Evolutionary conservation across 2,113 vertebrate species (phyloP).

Genomic region (Catharus fuscescens): DNA sequence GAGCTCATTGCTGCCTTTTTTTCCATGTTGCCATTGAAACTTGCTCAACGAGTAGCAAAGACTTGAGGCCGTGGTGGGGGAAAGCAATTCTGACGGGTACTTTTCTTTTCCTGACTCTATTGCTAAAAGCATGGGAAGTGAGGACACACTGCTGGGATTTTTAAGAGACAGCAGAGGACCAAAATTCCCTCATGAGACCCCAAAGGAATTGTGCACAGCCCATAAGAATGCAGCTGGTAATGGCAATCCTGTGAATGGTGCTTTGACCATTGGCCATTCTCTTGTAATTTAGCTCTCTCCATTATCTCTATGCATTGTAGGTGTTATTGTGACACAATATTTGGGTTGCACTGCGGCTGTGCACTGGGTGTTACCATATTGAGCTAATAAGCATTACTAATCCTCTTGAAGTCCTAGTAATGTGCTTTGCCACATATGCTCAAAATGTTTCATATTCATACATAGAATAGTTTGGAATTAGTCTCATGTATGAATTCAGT

Average conservation of each 20-base stretch:
- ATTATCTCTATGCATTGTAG: background rate
- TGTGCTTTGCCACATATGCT: background rate
- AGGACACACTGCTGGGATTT: background rate
- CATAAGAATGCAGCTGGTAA: background rate
- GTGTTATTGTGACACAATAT: background rate
- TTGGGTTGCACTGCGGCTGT: background rate
- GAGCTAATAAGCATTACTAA: background rate
- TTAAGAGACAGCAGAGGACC: background rate
- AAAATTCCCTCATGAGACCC: background rate
- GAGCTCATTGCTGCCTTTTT: background rate
- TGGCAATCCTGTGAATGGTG: background rate
- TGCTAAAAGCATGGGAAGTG: background rate
- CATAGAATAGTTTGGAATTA: background rate
- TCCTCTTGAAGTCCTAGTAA: background rate
- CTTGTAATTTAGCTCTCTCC: background rate
- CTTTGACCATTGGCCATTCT: background rate
- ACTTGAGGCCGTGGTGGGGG: rapidly evolving
- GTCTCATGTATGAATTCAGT: background rate
- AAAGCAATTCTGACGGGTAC: background rate
- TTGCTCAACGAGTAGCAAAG: background rate
- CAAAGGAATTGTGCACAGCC: background rate
- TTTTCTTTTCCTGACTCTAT: background rate
- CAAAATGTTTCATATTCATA: background rate
- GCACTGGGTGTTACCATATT: background rate
- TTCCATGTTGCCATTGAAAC: background rate